Conservation (phyloP, 2,797 vertebrate species). For the Apogon talboti region DNA sequence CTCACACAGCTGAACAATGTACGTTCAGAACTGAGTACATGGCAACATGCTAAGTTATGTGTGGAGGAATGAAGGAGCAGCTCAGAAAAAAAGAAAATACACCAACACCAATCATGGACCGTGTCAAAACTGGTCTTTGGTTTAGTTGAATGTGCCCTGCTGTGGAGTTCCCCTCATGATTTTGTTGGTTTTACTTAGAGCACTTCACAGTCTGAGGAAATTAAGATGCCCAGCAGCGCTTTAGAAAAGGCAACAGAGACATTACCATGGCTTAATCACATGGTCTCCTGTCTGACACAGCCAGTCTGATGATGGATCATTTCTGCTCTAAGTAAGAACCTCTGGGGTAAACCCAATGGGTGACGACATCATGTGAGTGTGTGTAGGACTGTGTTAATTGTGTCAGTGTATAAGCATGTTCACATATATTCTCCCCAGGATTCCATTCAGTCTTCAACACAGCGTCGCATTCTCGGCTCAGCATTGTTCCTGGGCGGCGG, state of each 20-base stretch:
- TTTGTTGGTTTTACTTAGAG: constrained; percentile 34
- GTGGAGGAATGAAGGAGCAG: constrained; percentile 22
- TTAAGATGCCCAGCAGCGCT: constrained; percentile 69
- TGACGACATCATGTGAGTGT: constrained; percentile 15
- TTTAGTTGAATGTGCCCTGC: constrained; percentile 33
- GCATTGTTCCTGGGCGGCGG: constrained; percentile 71
- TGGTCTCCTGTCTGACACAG: constrained; percentile 24
- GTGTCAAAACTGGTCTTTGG: constrained; percentile 26
- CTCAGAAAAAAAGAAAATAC: neutral
- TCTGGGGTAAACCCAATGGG: neutral
- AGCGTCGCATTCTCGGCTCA: constrained; percentile 60
- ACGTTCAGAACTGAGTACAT: constrained; percentile 35
- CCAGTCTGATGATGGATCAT: constrained; percentile 50
- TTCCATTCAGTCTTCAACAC: constrained; percentile 56
- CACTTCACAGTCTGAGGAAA: constrained; percentile 72
- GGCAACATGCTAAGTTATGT: constrained; percentile 31
- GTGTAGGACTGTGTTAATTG: constrained; percentile 13
- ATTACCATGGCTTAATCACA: constrained; percentile 56
- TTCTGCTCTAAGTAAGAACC: constrained; percentile 20
- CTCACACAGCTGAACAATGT: constrained; percentile 53
- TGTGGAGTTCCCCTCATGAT: constrained; percentile 34
- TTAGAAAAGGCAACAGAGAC: constrained; percentile 67
- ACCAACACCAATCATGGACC: constrained; percentile 3
- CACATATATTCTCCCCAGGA: constrained; percentile 49
- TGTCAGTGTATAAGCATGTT: constrained; percentile 19